Percentiles rank a stretch among this genome's conserved stretches.
Evolutionary conservation across 2,113 vertebrate genomes (phyloP).

Genomic region (Cyanoliseus patagonus): DNA sequence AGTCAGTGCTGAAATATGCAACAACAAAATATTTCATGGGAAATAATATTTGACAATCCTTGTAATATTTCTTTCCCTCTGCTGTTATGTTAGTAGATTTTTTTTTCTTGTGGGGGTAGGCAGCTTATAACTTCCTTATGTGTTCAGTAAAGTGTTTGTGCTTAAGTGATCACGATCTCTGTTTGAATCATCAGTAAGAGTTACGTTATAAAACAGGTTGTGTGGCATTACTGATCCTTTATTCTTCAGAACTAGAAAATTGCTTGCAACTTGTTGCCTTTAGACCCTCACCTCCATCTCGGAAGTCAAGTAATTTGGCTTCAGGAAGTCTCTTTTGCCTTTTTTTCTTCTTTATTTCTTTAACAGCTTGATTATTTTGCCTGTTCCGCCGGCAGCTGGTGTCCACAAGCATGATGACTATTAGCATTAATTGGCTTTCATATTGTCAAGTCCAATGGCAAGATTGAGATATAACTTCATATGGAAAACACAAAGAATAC

Average conservation of each 20-base stretch:
- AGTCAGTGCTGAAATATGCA: neutral
- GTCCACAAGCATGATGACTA: neutral
- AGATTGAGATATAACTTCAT: neutral
- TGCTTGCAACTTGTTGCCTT: neutral
- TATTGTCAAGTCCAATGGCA: neutral
- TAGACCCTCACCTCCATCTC: accelerated
- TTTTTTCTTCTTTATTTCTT: neutral
- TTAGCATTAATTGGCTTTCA: neutral
- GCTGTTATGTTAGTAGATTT: neutral
- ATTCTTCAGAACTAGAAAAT: neutral
- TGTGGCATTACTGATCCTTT: slow-evolving; percentile 9
- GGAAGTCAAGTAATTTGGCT: neutral
- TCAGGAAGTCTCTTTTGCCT: neutral
- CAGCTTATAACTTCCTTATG: neutral
- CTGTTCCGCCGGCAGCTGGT: neutral
- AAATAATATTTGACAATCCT: neutral
- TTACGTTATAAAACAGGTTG: neutral
- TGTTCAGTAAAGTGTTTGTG: neutral
- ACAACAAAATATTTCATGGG: neutral
- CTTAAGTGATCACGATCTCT: neutral
- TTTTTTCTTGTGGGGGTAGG: neutral
- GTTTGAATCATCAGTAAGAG: neutral
- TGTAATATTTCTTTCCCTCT: neutral
- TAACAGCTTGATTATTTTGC: neutral
- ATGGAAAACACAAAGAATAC: neutral